Evolutionary conservation across 2,888 invertebrate genomes (phyloP), one percentile per base, ranked within the genome.

Genomic region (Lottia gigantea): DNA sequence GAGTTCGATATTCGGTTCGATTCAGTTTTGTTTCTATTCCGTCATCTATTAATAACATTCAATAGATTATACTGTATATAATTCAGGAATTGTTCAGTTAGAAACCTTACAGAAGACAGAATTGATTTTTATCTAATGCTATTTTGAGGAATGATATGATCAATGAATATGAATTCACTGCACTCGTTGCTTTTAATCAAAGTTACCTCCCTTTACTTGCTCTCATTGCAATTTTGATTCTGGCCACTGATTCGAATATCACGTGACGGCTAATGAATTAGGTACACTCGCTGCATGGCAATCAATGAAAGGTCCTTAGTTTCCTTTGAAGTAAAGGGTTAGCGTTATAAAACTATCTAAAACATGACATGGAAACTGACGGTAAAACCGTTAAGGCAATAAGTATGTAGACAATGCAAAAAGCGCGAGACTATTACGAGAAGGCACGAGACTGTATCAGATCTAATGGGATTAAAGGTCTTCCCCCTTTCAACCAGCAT

Each of bases 141-240:
- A 40, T 40, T 40, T 11, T 40, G 40, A 11, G 40, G 40, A 40
- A 40, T 40, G 40, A 40, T 40, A 40, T 40, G 40, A 40, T 40
- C 40, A 40, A 40, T 40, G 40, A 11, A 40, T 40, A 40, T 40
- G 40, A 40, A 8, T 40, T 40, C 40, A 40, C 40, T 40, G 40
- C 40, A 40, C 40, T 40, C 11, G 40, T 6, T 40, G 40, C 40
- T 40, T 40, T 40, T 40, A 40, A 40, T 40, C 40, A 40, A 23
- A 55, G 55, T 55, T 55, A 55, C 19, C 55, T 55, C 55, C 55
- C 55, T 55, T 55, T 55, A 55, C 55, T 23, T 55, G 55, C 23
- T 23, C 11, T 23, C 19, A 55, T 23, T 23, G 19, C 23, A 14
- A 55, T 55, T 55, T 55, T 55, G 19, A 55, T 55, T 55, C 55